phyloP scores from a whole-genome alignment of 2,113 vertebrate species.

The Opisthocomus hoazin region DNA sequence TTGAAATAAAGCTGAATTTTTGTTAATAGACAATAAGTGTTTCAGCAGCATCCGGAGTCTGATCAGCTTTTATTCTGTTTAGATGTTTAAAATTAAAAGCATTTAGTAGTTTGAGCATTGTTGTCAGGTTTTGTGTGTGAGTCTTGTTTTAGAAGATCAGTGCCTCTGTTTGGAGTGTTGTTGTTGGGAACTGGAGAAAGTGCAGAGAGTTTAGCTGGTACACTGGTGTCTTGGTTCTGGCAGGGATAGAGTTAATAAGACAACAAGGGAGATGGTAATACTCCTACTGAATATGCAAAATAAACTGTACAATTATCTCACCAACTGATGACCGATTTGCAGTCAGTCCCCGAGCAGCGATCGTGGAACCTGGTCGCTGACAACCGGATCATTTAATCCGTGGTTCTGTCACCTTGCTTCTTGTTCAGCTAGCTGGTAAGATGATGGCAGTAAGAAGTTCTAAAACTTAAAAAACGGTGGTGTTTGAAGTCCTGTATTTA shows the following conservation, averaged over 20 bases:
- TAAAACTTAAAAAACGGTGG: neutral
- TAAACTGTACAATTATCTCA: no score
- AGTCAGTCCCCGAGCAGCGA: no score
- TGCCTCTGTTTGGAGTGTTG: neutral
- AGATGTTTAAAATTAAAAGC: neutral
- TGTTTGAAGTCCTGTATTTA: neutral
- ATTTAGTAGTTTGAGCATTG: neutral
- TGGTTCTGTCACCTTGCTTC: neutral
- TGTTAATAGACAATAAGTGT: neutral
- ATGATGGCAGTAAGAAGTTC: neutral
- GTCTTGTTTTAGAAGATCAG: neutral
- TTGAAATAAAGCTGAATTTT: neutral
- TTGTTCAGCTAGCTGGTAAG: neutral
- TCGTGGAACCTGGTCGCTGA: no score
- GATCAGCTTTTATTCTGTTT: neutral
- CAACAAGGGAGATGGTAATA: no score
- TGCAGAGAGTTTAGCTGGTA: neutral
- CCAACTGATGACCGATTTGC: no score
- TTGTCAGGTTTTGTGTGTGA: neutral
- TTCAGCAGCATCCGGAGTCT: neutral
- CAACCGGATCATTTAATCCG: accelerated
- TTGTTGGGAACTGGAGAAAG: neutral
- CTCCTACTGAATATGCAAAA: no score
- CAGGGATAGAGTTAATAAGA: no score
- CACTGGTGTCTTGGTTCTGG: no score